Conservation (phyloP, 2,113 vertebrate genomes). For the Anoplopoma fimbria region DNA sequence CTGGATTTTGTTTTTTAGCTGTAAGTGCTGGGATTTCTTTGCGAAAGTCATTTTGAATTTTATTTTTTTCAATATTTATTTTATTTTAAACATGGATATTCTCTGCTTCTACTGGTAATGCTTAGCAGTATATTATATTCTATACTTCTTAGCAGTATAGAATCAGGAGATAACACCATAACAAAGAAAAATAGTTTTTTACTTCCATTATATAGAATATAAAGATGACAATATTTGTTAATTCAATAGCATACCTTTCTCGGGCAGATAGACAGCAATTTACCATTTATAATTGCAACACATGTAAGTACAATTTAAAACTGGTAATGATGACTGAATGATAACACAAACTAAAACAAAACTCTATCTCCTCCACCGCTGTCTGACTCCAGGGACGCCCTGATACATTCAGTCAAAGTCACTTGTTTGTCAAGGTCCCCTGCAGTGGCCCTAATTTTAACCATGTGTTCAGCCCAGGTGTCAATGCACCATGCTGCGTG, state of each 20-base stretch:
- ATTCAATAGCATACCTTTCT: not conserved
- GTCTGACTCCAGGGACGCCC: conserved; percentile 40
- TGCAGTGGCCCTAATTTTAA: conserved; percentile 71
- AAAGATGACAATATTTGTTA: not conserved
- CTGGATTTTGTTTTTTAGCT: not conserved
- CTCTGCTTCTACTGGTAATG: not conserved
- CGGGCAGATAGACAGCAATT: too few species aligned
- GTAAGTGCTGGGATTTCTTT: not conserved
- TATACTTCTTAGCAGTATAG: not conserved
- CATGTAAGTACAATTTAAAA: not conserved
- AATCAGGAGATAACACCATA: not conserved
- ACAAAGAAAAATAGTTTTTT: too few species aligned
- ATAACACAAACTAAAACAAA: conserved; percentile 15
- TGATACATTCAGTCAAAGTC: conserved; percentile 72
- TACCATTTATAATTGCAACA: not conserved
- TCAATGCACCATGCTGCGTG: conserved; percentile 65
- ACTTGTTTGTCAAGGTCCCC: conserved; percentile 77
- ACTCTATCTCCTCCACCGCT: not conserved
- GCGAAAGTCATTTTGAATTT: not conserved
- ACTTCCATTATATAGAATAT: too few species aligned
- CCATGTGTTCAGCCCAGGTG: conserved; percentile 71
- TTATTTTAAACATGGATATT: too few species aligned
- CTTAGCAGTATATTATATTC: not conserved
- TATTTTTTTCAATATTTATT: not conserved
- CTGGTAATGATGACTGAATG: not conserved